Evolutionary conservation across 2,888 invertebrate species (phyloP).

Genomic region (Agrilus biguttatus): DNA sequence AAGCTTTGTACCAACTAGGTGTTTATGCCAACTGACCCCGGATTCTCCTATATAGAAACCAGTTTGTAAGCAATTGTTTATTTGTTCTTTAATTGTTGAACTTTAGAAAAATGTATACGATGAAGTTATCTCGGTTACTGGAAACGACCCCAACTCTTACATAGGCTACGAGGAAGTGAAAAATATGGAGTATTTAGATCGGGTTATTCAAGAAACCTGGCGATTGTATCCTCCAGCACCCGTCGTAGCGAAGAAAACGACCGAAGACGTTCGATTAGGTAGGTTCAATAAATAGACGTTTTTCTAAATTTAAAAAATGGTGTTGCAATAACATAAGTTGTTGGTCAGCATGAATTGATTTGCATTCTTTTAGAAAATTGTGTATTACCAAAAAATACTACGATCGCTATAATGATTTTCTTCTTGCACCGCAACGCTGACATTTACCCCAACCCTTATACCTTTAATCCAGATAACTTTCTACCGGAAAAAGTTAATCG

Average conservation of each 20-base stretch:
- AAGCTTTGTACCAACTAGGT: too few species aligned
- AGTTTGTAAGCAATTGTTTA: too few species aligned
- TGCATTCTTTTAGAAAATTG: constrained; percentile 16
- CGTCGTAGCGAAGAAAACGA: constrained; percentile 9
- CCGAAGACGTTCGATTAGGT: constrained; percentile 11
- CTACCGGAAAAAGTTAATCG: constrained; percentile 52
- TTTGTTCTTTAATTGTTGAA: too few species aligned
- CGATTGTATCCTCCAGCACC: constrained; percentile 13
- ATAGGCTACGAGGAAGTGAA: constrained; percentile 12
- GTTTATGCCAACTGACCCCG: too few species aligned
- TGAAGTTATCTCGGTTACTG: constrained; percentile 9
- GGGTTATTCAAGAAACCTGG: constrained; percentile 14
- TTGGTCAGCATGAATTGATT: too few species aligned
- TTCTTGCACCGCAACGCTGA: constrained; percentile 46
- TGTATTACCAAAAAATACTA: constrained; percentile 9
- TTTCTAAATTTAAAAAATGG: too few species aligned
- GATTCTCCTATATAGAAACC: too few species aligned
- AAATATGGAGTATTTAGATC: constrained; percentile 12
- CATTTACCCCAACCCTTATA: constrained; percentile 48
- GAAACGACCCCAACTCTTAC: constrained; percentile 4
- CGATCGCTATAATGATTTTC: constrained; percentile 12
- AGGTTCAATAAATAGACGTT: not conserved
- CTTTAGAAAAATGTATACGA: constrained; percentile 4
- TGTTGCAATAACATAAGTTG: too few species aligned
- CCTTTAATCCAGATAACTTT: constrained; percentile 57